phyloP scores from a whole-genome alignment of 2,888 invertebrate genomes.

The Tachystola acroxantha region DNA sequence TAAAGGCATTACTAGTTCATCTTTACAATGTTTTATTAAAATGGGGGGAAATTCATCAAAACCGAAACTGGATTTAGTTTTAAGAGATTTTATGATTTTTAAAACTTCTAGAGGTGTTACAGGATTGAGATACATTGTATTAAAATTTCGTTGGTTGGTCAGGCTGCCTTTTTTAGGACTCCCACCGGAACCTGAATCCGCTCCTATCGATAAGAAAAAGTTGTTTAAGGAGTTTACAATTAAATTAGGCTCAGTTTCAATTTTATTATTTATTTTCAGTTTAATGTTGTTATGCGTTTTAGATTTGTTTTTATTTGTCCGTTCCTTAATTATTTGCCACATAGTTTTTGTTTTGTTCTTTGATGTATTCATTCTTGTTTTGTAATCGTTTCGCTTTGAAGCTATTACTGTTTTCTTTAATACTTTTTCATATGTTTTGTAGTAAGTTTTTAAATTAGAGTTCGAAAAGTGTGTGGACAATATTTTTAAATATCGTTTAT shows the following conservation, averaged over 20 bases:
- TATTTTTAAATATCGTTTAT: not conserved
- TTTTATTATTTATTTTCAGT: not conserved
- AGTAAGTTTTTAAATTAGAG: not conserved
- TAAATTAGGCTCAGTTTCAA: not conserved
- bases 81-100: not conserved
- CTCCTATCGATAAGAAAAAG: not conserved
- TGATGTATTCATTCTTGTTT: not conserved
- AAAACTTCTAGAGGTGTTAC: not conserved
- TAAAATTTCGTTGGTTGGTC: not conserved
- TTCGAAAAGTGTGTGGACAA: not conserved
- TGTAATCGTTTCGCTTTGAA: not conserved
- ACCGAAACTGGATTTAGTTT: not conserved
- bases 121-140: not conserved
- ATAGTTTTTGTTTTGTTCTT: not conserved
- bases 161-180: not conserved
- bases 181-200: not conserved
- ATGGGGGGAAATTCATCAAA: not conserved
- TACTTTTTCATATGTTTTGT: slow-evolving; percentile 1
- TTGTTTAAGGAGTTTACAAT: not conserved
- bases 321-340: slow-evolving; percentile 1
- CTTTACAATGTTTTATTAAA: not conserved
- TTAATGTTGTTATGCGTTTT: not conserved
- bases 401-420: not conserved
- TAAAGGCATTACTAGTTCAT: not conserved
- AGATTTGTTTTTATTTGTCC: not conserved